Evolutionary conservation across 2,797 vertebrate genomes (phyloP).

Genomic region (Danio aesculapii): DNA sequence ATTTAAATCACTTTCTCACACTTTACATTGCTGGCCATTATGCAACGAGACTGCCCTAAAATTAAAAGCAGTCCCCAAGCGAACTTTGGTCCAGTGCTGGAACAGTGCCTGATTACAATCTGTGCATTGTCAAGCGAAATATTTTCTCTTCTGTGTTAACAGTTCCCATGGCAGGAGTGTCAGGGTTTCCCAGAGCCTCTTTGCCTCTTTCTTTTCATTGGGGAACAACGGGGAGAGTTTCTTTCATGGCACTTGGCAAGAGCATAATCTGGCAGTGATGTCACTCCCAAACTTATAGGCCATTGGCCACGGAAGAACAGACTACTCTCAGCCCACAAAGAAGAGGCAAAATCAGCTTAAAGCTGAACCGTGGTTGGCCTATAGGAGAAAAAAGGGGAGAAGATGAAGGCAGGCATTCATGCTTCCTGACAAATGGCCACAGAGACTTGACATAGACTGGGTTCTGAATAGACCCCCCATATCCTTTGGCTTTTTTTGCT

Average conservation of each 20-base stretch:
- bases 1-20: constrained; percentile 25
- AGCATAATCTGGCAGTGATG: constrained; percentile 79
- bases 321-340: constrained; percentile 76
- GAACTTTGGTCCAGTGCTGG: constrained; percentile 36
- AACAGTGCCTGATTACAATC: constrained; percentile 57
- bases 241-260: constrained; percentile 67
- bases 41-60: constrained; percentile 50
- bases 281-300: constrained; percentile 59
- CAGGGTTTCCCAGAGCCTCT: constrained; percentile 74
- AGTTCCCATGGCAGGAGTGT: constrained; percentile 73
- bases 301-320: constrained; percentile 78
- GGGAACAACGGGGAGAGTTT: constrained; percentile 70
- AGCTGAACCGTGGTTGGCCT: constrained; percentile 65
- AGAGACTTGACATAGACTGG: constrained; percentile 69
- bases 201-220: constrained; percentile 70
- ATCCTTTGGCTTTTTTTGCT: constrained; percentile 14
- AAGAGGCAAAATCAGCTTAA: constrained; percentile 69
- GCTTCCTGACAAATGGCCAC: constrained; percentile 67
- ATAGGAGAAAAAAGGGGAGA: constrained; percentile 66
- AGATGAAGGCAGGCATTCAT: constrained; percentile 64
- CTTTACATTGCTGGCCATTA: constrained; percentile 46
- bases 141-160: constrained; percentile 57
- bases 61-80: constrained; percentile 47
- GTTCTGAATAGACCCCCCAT: constrained; percentile 43
- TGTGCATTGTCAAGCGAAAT: constrained; percentile 59